A percentile compares a stretch with the other conserved stretches of the same genome.
Evolutionary conservation across 2,797 vertebrate species (phyloP).

Genomic region (Urophycis tenuis): DNA sequence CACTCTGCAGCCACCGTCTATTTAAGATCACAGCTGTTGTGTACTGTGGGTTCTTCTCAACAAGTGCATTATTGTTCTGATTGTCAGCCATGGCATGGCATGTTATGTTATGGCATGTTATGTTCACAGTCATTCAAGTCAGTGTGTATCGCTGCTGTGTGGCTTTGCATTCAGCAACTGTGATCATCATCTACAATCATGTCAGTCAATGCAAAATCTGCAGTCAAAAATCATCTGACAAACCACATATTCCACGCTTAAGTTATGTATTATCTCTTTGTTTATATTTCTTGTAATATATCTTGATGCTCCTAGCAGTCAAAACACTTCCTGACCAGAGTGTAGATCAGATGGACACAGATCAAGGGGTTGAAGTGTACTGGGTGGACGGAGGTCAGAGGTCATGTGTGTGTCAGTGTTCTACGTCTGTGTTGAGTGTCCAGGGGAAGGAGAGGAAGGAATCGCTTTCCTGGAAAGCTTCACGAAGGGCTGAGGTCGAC

Average conservation of each 20-base stretch:
- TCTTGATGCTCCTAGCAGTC: slow-evolving; percentile 4
- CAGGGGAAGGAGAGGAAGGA: slow-evolving; percentile 45
- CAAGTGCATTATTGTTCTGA: slow-evolving; percentile 44
- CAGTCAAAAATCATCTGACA: background rate
- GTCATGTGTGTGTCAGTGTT: slow-evolving; percentile 40
- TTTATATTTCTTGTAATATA: background rate
- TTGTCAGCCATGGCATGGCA: slow-evolving; percentile 44
- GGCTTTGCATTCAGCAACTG: slow-evolving; percentile 25
- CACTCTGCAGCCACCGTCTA: slow-evolving; percentile 16
- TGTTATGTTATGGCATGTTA: slow-evolving; percentile 53
- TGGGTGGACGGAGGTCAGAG: slow-evolving; percentile 47
- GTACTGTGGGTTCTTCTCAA: slow-evolving; percentile 19
- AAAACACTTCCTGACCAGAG: slow-evolving; percentile 36
- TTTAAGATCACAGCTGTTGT: slow-evolving; percentile 44
- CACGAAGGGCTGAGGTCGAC: background rate
- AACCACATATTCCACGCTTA: background rate
- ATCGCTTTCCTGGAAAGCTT: slow-evolving; percentile 48
- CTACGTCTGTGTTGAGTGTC: slow-evolving; percentile 50
- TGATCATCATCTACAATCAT: slow-evolving; percentile 37
- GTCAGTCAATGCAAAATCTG: slow-evolving; percentile 15
- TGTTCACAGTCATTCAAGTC: slow-evolving; percentile 56
- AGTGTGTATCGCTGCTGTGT: slow-evolving; percentile 39
- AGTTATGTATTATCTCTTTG: background rate
- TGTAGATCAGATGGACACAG: slow-evolving; percentile 49
- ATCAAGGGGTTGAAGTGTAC: slow-evolving; percentile 55